Conservation (phyloP, 2,797 vertebrate species). For the Acanthornis magna region DNA sequence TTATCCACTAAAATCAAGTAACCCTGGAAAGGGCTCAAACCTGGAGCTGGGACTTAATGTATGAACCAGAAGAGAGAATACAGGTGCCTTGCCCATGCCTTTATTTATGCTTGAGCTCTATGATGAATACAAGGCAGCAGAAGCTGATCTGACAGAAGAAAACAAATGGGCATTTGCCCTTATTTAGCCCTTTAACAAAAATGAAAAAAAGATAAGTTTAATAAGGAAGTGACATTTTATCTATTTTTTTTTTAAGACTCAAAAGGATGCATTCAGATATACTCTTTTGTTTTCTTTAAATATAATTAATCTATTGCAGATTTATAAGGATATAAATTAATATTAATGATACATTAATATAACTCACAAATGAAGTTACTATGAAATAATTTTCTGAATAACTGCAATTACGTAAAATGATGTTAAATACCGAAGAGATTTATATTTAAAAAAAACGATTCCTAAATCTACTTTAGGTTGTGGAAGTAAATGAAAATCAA, state of each 20-base stretch:
- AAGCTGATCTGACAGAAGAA: not conserved
- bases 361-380: not conserved
- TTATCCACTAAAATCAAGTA: not conserved
- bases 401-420: not conserved
- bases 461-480: not conserved
- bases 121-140: not conserved
- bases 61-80: not conserved
- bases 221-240: not conserved
- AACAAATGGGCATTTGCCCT: not conserved
- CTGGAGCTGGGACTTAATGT: not conserved
- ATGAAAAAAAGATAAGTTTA: not conserved
- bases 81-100: not conserved
- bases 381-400: not conserved
- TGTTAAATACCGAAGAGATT: not conserved
- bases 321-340: not conserved
- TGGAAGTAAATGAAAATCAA: not conserved
- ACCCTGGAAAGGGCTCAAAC: not conserved
- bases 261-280: not conserved
- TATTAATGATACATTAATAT: not conserved
- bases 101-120: not conserved
- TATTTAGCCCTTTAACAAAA: not conserved
- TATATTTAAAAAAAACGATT: not conserved
- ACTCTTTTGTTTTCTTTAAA: not conserved
- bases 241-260: not conserved
- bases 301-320: not conserved